phyloP scores from a whole-genome alignment of 2,797 vertebrate genomes.

The Sebastes hopkinsi region DNA sequence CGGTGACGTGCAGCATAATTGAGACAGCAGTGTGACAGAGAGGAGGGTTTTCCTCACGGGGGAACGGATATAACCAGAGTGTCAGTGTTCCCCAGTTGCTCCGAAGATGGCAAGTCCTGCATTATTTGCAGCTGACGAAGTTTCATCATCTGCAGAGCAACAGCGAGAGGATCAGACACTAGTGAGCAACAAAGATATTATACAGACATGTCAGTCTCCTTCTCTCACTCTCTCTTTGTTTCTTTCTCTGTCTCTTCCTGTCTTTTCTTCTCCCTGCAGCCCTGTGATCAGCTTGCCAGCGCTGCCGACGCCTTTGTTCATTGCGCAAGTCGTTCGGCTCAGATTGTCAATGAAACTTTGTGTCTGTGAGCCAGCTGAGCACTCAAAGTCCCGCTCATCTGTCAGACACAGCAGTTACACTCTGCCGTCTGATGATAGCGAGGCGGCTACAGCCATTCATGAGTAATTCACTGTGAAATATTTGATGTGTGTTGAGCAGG shows the following conservation, averaged over 20 bases:
- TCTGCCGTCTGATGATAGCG: conserved; percentile 51
- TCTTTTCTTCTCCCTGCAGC: conserved; percentile 38
- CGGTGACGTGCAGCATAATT: conserved; percentile 7
- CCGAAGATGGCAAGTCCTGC: conserved; percentile 17
- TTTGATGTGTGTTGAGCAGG: conserved; percentile 25
- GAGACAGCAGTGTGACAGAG: conserved; percentile 10
- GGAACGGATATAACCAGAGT: conserved; percentile 3
- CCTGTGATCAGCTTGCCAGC: conserved; percentile 65
- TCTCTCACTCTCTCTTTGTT: conserved; percentile 11
- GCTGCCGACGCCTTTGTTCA: conserved; percentile 68
- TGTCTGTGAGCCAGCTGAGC: conserved; percentile 48
- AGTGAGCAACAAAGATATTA: conserved; percentile 48
- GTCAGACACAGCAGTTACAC: conserved; percentile 55
- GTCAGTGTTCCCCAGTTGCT: conserved; percentile 32
- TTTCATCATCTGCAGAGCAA: conserved; percentile 47
- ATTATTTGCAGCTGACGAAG: conserved; percentile 30
- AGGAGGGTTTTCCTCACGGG: conserved; percentile 36
- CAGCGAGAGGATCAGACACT: conserved; percentile 26
- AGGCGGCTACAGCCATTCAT: conserved; percentile 33
- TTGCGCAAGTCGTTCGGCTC: conserved; percentile 56
- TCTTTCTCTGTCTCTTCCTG: background rate
- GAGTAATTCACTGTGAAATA: conserved; percentile 40
- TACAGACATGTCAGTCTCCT: conserved; percentile 29
- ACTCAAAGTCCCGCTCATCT: conserved; percentile 59
- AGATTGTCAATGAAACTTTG: conserved; percentile 76